Evolutionary conservation across 2,113 vertebrate species (phyloP).

Genomic region (Hiodon alosoides): DNA sequence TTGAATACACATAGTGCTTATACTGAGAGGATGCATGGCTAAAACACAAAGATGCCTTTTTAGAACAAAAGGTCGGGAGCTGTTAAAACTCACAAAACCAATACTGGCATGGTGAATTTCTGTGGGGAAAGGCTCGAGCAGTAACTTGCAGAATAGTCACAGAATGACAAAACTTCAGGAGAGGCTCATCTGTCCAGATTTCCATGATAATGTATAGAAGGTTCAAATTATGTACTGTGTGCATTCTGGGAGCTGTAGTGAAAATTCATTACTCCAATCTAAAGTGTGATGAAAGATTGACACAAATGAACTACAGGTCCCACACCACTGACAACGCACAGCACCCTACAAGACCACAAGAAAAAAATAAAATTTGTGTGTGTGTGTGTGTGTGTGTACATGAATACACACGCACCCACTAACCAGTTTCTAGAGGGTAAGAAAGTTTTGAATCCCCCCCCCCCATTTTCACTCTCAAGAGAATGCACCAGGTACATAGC

Average conservation of each 20-base stretch:
- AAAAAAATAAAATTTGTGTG: constrained; percentile 10
- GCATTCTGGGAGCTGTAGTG: constrained; percentile 60
- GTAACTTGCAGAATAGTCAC: constrained; percentile 42
- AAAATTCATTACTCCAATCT: constrained; percentile 31
- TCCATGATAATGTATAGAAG: constrained; percentile 16
- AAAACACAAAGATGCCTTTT: constrained; percentile 53
- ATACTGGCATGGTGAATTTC: constrained; percentile 56
- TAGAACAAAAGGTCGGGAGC: constrained; percentile 68
- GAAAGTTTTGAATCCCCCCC: constrained; percentile 55
- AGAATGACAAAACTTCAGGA: neutral
- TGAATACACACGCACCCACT: constrained; percentile 14
- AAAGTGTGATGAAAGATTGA: constrained; percentile 13
- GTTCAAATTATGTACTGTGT: constrained; percentile 37
- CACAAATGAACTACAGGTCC: constrained; percentile 28
- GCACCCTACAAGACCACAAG: constrained; percentile 15
- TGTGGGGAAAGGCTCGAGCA: constrained; percentile 37
- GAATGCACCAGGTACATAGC: constrained; percentile 25
- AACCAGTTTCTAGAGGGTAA: constrained; percentile 19
- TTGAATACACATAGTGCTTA: constrained; percentile 56
- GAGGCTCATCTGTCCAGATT: constrained; percentile 16
- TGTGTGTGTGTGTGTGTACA: no score
- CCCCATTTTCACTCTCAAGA: constrained; percentile 45
- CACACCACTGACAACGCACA: constrained; percentile 19
- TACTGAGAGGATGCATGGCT: constrained; percentile 46
- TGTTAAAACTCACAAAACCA: constrained; percentile 49